A percentile compares a stretch with the other conserved stretches of the same genome.
Evolutionary conservation across 53 echinoderm and acorn worm genomes (phyloP).

Genomic region (Mesocentrotus franciscanus): DNA sequence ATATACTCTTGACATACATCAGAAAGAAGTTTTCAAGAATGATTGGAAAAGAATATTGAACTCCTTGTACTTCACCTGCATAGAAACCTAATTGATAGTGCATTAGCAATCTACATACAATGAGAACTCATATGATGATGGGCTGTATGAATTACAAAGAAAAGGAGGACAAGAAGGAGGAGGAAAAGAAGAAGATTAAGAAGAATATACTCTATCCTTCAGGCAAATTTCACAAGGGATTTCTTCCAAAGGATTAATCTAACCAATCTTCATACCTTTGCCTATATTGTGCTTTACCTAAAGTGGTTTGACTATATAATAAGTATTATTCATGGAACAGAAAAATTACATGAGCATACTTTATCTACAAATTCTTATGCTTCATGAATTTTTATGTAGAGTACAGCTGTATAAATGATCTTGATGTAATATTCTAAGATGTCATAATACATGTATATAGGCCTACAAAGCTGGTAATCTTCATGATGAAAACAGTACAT

Average conservation of each 20-base stretch:
- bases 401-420: too few species aligned
- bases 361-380: too few species aligned
- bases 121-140: not conserved
- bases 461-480: too few species aligned
- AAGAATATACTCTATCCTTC: not conserved
- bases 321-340: too few species aligned
- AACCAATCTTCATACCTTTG: too few species aligned
- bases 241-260: not conserved
- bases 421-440: too few species aligned
- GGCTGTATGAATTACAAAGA: not conserved
- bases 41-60: slow-evolving; percentile 51
- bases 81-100: not conserved
- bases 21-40: slow-evolving; percentile 24
- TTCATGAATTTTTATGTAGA: too few species aligned
- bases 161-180: not conserved
- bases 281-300: too few species aligned
- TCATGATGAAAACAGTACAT: too few species aligned
- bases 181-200: not conserved
- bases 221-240: not conserved
- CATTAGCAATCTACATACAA: not conserved
- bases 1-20: slow-evolving; percentile 33
- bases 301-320: too few species aligned
- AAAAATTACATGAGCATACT: too few species aligned
- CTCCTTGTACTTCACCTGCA: not conserved
- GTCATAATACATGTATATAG: too few species aligned